Evolutionary conservation across 2,888 invertebrate genomes (phyloP).

Genomic region (Oscheius sp.): DNA sequence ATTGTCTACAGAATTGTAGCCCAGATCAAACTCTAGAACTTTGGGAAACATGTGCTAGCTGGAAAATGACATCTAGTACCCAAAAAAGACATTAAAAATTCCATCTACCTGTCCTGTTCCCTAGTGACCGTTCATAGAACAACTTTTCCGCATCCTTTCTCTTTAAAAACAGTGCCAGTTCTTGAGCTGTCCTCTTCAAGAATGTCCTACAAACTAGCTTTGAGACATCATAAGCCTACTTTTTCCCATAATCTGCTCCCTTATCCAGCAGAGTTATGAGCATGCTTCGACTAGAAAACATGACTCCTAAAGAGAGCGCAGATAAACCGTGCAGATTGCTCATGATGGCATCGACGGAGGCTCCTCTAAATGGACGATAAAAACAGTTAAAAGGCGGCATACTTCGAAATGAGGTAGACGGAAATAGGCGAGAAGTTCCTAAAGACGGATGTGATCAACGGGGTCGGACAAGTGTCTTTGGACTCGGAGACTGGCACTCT

Average conservation of each 20-base stretch:
- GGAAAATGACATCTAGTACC: neutral
- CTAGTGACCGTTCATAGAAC: conserved; percentile 41
- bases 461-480: conserved; percentile 54
- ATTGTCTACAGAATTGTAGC: neutral
- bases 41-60: too few species aligned
- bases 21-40: too few species aligned
- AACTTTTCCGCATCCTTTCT: conserved; percentile 44
- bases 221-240: neutral
- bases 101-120: neutral
- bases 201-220: conserved; percentile 9
- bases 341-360: conserved; percentile 46
- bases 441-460: conserved; percentile 65
- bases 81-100: neutral
- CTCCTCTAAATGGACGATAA: conserved; percentile 34
- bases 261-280: conserved; percentile 52
- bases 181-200: conserved; percentile 37
- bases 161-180: conserved; percentile 43
- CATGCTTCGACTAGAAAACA: conserved; percentile 45
- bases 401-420: conserved; percentile 45
- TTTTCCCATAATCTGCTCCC: conserved; percentile 49
- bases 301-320: conserved; percentile 48
- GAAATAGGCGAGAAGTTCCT: conserved; percentile 55
- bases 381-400: neutral
- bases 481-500: conserved; percentile 37
- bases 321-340: conserved; percentile 48